A percentile compares a stretch with the other conserved stretches of the same genome.
Evolutionary conservation across 2,888 invertebrate genomes (phyloP).

Genomic region (Xiphydria camelus): DNA sequence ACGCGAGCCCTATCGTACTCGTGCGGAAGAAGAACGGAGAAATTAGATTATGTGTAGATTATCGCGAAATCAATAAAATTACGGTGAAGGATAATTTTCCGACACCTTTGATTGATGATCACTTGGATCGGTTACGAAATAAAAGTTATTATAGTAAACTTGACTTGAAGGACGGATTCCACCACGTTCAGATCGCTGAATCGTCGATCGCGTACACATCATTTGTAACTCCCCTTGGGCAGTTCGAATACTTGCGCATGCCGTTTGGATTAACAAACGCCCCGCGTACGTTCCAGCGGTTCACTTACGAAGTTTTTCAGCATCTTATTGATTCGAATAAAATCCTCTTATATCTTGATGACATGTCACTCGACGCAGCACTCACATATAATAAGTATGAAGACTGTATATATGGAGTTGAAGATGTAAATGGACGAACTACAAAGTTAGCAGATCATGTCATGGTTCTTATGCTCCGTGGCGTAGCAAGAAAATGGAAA

Average conservation of each 20-base stretch:
- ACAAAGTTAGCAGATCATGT: no score
- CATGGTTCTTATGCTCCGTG: no score
- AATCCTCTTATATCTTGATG: constrained; percentile 16
- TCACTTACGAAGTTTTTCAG: constrained; percentile 14
- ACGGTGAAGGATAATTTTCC: constrained; percentile 32
- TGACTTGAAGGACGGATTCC: constrained; percentile 39
- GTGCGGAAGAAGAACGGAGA: constrained; percentile 33
- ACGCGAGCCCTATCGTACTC: constrained; percentile 29
- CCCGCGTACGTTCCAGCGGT: constrained; percentile 21
- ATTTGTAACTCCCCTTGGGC: constrained; percentile 38
- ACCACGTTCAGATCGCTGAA: constrained; percentile 33
- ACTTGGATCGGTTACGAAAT: constrained; percentile 30
- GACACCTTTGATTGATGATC: constrained; percentile 34
- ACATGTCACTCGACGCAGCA: constrained; percentile 21
- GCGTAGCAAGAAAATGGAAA: no score
- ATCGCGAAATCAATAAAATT: constrained; percentile 31
- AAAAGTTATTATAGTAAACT: constrained; percentile 35
- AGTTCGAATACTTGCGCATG: constrained; percentile 40
- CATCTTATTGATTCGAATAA: constrained; percentile 7
- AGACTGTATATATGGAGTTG: no score
- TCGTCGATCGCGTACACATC: constrained; percentile 36
- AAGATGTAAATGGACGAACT: no score
- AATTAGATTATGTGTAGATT: constrained; percentile 36
- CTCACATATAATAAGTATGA: no score
- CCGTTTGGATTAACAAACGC: constrained; percentile 37